These are phyloP conservation scores for Panagrolaimus sp. DNA, from an alignment of 1,140 invertebrate genomes.

Conservation along the genomic window DNA sequence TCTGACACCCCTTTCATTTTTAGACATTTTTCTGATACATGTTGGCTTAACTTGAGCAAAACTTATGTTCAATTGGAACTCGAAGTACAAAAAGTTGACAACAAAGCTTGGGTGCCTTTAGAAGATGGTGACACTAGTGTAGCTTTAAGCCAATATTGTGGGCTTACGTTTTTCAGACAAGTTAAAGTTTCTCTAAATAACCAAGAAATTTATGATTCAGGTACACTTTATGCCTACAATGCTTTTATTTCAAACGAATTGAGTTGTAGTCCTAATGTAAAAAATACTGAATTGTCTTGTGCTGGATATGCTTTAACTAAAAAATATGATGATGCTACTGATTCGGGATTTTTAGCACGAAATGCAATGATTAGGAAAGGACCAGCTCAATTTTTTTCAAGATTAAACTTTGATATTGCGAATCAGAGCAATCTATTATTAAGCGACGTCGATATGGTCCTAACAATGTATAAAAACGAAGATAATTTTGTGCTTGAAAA, in stretches of 20 bases:
- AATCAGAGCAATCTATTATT: neutral
- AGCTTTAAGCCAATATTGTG: neutral
- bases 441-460: neutral
- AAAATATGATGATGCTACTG: neutral
- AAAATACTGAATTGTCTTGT: neutral
- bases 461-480: neutral
- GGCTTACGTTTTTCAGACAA: neutral
- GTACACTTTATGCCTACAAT: neutral
- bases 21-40: neutral
- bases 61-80: neutral
- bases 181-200: neutral
- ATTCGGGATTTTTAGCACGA: neutral
- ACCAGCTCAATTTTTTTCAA: neutral
- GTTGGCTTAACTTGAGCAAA: neutral
- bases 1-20: neutral
- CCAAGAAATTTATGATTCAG: neutral
- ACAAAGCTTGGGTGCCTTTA: neutral
- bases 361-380: neutral
- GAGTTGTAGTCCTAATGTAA: neutral
- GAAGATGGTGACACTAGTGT: neutral
- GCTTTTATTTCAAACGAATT: neutral
- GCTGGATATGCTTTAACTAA: neutral
- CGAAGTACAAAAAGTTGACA: neutral
- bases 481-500: neutral
- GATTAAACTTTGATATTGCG: neutral